Evolutionary conservation across 2,113 vertebrate genomes (phyloP).

Genomic region (Prinia subflava): DNA sequence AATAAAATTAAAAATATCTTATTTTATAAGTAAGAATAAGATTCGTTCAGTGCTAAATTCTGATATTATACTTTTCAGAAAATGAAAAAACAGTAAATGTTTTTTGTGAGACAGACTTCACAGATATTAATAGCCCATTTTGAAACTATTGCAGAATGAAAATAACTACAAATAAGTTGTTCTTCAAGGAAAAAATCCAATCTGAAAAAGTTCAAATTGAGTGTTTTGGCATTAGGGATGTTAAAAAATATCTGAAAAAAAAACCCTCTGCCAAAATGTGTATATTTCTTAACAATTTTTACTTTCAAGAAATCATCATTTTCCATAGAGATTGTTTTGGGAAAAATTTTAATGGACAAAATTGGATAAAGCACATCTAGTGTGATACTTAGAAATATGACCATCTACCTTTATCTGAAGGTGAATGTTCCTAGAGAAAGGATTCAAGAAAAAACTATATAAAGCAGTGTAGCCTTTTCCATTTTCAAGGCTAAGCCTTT

Average conservation of each 20-base stretch:
- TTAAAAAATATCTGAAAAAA: background rate
- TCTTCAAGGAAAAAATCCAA: background rate
- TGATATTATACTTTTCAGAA: background rate
- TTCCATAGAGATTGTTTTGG: background rate
- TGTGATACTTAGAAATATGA: background rate
- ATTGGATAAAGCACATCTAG: background rate
- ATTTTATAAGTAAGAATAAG: background rate
- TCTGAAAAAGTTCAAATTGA: background rate
- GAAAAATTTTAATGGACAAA: background rate
- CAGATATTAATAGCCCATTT: background rate
- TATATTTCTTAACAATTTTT: background rate
- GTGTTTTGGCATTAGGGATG: background rate
- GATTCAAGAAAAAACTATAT: background rate
- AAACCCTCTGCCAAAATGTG: background rate
- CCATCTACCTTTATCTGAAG: background rate
- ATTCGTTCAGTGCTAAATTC: background rate
- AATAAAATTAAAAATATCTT: background rate
- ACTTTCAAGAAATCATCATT: background rate
- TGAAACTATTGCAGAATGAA: background rate
- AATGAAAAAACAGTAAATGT: background rate
- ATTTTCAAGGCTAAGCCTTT: background rate
- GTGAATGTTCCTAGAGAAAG: background rate
- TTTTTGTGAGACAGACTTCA: background rate
- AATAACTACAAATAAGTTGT: background rate
- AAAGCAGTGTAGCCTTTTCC: background rate